phyloP scores from a whole-genome alignment of 2,888 invertebrate species.

The Hyposoter dolosus region DNA sequence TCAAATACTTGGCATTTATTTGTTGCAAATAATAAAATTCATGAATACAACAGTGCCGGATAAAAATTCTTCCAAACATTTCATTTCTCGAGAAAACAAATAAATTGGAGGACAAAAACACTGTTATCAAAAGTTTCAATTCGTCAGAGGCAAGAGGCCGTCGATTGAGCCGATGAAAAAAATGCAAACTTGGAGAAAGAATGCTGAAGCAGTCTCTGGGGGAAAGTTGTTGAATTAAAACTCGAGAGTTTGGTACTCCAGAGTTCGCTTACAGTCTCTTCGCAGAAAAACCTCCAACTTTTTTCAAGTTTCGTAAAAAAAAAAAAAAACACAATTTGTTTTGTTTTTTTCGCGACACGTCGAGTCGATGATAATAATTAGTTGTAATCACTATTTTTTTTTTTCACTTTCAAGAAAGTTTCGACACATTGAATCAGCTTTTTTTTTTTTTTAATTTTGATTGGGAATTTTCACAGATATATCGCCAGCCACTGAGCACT shows the following conservation, averaged over 20 bases:
- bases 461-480: neutral
- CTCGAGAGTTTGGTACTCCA: neutral
- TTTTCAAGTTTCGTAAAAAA: neutral
- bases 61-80: neutral
- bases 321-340: too few relatives aligned
- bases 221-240: neutral
- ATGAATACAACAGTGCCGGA: neutral
- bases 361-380: neutral
- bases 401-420: neutral
- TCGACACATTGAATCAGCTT: neutral
- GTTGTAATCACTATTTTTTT: neutral
- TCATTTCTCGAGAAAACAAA: too few relatives aligned
- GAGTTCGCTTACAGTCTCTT: neutral
- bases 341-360: neutral
- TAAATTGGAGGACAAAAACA: neutral
- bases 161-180: slow-evolving; percentile 6
- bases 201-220: neutral
- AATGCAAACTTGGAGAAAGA: slow-evolving; percentile 5
- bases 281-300: neutral
- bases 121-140: neutral
- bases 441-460: neutral
- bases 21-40: neutral
- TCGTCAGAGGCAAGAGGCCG: neutral
- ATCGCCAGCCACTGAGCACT: neutral
- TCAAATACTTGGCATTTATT: neutral